phyloP scores from a whole-genome alignment of 2,888 invertebrate species.

The Drosophila kanekoi region DNA sequence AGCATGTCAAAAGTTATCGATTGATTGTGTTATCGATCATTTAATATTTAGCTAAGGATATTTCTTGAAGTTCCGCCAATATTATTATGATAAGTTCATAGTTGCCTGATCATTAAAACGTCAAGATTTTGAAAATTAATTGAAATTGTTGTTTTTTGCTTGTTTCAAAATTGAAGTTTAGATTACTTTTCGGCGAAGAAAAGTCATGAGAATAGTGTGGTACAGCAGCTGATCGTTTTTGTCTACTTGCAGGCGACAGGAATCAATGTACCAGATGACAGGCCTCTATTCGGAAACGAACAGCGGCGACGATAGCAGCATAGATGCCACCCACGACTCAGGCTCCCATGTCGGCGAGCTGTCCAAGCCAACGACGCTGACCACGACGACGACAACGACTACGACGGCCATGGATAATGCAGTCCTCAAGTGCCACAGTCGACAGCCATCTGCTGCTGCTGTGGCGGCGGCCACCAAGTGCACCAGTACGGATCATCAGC shows the following conservation, averaged over 20 bases:
- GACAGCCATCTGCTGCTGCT: constrained; percentile 88
- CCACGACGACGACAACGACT: constrained; percentile 6
- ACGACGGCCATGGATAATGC: constrained; percentile 43
- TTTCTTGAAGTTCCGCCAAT: neutral
- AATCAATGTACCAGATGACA: constrained; percentile 96
- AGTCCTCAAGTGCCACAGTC: constrained; percentile 91
- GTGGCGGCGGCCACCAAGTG: constrained; percentile 25
- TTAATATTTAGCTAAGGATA: neutral
- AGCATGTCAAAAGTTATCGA: neutral
- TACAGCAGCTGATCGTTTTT: constrained; percentile 31
- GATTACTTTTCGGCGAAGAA: constrained; percentile 14
- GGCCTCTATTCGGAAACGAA: constrained; percentile 92
- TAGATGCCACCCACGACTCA: constrained; percentile 85
- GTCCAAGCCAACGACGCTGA: constrained; percentile 13
- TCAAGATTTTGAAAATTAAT: constrained; percentile 11
- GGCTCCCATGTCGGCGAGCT: constrained; percentile 80
- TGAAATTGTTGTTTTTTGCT: constrained; percentile 1
- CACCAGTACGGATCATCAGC: constrained; percentile 83
- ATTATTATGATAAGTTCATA: neutral
- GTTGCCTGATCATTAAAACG: constrained; percentile 12
- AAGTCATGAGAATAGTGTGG: constrained; percentile 37
- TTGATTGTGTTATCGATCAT: neutral
- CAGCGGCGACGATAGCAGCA: constrained; percentile 86
- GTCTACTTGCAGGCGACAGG: constrained; percentile 88
- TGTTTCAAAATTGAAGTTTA: constrained; percentile 6